These are phyloP conservation scores for Tinea trinotella DNA, from an alignment of 2,888 invertebrate species.

Conservation along the genomic window DNA sequence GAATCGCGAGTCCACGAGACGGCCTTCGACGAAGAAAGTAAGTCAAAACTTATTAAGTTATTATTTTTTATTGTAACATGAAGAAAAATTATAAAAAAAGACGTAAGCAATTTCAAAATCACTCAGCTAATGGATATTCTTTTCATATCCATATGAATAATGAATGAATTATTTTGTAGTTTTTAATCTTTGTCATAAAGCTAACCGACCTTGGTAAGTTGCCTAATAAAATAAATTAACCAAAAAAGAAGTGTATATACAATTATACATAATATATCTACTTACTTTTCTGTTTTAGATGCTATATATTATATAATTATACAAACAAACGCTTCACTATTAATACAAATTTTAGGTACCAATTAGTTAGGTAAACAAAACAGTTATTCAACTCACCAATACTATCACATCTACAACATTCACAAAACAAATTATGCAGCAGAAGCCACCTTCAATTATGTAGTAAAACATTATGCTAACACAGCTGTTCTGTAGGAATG, in stretches of 20 bases:
- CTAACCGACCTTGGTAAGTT: conserved; percentile 14
- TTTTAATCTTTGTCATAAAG: conserved; percentile 14
- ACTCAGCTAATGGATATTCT: conserved; percentile 4
- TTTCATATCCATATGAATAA: neutral
- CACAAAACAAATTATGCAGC: neutral
- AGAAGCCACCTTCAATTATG: neutral
- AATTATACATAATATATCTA: neutral
- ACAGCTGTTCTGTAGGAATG: conserved; percentile 53
- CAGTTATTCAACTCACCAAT: too few species aligned
- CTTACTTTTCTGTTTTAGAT: neutral
- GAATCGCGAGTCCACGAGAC: conserved; percentile 79
- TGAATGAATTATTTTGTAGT: conserved; percentile 3
- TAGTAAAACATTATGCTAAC: conserved; percentile 1
- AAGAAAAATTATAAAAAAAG: neutral
- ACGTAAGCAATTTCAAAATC: neutral
- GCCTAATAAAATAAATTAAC: neutral
- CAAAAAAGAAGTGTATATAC: neutral
- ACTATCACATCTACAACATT: neutral
- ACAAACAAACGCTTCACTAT: neutral
- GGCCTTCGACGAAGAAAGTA: conserved; percentile 84
- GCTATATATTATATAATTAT: neutral
- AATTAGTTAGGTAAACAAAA: conserved; percentile 2
- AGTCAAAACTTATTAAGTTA: conserved; percentile 41
- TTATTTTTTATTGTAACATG: conserved; percentile 6
- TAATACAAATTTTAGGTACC: neutral